Evolutionary conservation across 2,888 invertebrate genomes (phyloP), one percentile per base, ranked within the genome.

Genomic region (Chalcosyrphus nemorum): DNA sequence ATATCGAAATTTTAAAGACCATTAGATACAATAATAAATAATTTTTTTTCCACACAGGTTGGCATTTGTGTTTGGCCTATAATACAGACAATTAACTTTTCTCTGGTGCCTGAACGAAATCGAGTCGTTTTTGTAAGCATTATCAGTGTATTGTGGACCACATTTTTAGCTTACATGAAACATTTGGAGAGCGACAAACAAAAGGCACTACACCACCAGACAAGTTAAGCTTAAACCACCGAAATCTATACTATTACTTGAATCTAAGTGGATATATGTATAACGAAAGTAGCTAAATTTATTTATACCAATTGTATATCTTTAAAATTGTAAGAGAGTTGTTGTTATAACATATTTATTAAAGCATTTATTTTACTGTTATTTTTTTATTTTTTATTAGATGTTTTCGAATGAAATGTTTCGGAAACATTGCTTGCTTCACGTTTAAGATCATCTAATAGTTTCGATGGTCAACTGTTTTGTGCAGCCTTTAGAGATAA

Each of bases 121-220:
- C 93, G 96, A 59, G 94, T 96, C 0, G 92, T 95, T 1, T 95
- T 95, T 87, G 94, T 95, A 0, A 95, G 95, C 87, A 89, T 93
- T 0, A 95, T 95, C 75, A 96, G 95, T 89, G 93, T 96, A 65
- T 89, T 95, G 38, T 96, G 96, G 96, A 95, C 95, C 0, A 94
- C 94, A 13, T 96, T 95, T 89, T 92, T 96, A 87, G 95, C 96
- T 0, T 95, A 95, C 87, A 94, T 96, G 94, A 96, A 96, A 13
- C 61, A 80, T 1, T 13, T 68, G 17, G 47, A 77, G 1, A 11
- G 38, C 7, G 57, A 75, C 5, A 11, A 52, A 21, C 13, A 59
- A 27, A 45, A 19, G 35, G 21, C 52, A 38, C 6, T 6, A 9
- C 15, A 9, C 13, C 24, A 7, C 9, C 19, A 0, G 13, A 9